Base-by-base conservation (phyloP, 2,113 vertebrate genomes). In the Oreotrochilus melanogaster region DNA sequence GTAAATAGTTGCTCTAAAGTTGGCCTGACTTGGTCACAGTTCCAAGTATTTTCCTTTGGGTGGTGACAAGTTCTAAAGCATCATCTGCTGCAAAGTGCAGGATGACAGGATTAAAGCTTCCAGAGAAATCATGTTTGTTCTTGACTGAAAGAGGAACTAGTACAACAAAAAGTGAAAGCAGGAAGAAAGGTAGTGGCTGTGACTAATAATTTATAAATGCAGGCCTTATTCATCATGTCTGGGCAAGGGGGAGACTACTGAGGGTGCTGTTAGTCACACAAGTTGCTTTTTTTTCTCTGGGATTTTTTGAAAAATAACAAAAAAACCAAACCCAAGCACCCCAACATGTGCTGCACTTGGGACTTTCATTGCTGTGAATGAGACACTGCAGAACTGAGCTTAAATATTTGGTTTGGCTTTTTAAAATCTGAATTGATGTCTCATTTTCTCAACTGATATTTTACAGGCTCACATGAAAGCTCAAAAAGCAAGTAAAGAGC, bases 401-500 rank as follows among this genome's bases (percentile, higher is more conserved):
- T 43, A 78, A 80, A 64, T 31, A 35, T 1, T n/a, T 30, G 19
- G 10, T 16, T 8, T 33, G 22, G 17, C 21, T 22, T 21, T 61
- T 9, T 21, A 19, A 47, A 57, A 70, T 92, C 56, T 48, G 1
- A 47, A 4, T 8, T 51, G 70, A 10, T 18, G 4, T 30, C 13
- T 33, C 23, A 23, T 31, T 60, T 71, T 78, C 50, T n/a, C 56
- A 21, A 69, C 28, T 89, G 35, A 35, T 45, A 12, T n/a, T 51
- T 47, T 42, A 18, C 91, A 99, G 99, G 97, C 96, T 87, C 98
- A 98, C 86, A 95, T 98, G 97, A 98, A 95, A 92, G 92, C 97
- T 60, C 98, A 98, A 92, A 97, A 97, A 93, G 95, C 97, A 65
- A 96, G 97, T 89, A 98, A 98, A 88, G 98, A 97, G 14, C 98